Percentiles rank a stretch among this genome's conserved stretches.
Conservation (phyloP, 2,113 vertebrate species). For the Cochlearius cochlearius region DNA sequence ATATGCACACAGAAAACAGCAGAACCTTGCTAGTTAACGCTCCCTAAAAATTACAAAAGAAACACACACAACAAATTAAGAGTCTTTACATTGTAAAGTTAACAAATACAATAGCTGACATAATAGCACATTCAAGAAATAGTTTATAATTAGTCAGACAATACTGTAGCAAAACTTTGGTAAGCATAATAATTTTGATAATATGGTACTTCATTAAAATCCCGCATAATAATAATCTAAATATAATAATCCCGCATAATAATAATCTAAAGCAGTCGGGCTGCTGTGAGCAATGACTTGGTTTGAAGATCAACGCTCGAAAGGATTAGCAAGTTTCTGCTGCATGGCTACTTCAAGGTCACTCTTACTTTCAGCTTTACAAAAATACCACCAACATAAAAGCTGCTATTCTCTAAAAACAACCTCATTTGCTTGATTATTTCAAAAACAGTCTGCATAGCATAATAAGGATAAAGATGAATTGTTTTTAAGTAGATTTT, state of each 20-base stretch:
- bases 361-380: slow-evolving; percentile 24
- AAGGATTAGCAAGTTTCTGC: slow-evolving; percentile 52
- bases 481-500: background rate
- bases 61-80: background rate
- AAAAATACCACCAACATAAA: background rate
- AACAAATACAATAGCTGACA: background rate
- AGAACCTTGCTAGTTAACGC: slow-evolving; percentile 2
- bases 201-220: background rate
- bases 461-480: background rate
- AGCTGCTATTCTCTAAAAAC: slow-evolving; percentile 35
- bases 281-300: background rate
- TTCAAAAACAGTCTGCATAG: background rate
- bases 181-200: background rate
- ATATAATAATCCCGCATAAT: background rate
- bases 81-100: background rate
- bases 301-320: background rate
- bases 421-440: background rate
- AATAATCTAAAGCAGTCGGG: background rate
- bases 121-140: background rate
- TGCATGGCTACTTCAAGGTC: background rate
- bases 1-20: background rate
- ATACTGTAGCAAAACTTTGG: background rate
- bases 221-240: no score
- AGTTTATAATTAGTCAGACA: background rate
- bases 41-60: background rate